Evolutionary conservation across 2,888 invertebrate species (phyloP), one percentile per base, ranked within the genome.

Genomic region (Stenodema calcarata): DNA sequence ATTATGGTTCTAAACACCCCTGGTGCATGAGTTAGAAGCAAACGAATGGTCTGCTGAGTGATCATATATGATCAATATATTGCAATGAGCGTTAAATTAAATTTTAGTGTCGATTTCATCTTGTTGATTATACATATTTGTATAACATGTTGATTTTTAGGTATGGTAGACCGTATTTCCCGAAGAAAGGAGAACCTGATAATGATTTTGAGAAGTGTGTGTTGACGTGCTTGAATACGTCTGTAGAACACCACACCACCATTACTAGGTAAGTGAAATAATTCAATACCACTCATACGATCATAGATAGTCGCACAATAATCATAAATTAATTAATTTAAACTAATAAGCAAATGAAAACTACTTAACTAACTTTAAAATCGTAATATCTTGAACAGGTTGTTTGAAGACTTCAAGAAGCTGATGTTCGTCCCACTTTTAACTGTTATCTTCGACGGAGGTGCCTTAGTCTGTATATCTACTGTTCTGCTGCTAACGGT

Each of bases 361-460:
- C 2, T 35, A 35, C 7, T 35, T 35, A 35, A 4, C 35, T 35
- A 4, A 2, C 35, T 35, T 35, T 35, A 35, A 2, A 7, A 35
- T 35, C 35, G 35, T 7, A 7, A 7, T 54, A 9, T 23, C 23
- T 9, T 62, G 12, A 11, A n/a, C 42, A 84, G 84, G 42, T 47
- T 84, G 16, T 84, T 84, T 44, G 70, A 18, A n/a, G 75, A 73
- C 2, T 84, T 73, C 84, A 84, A 75, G 50, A 42, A 44, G 1
- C 18, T 84, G 35, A 84, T 84, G 84, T 28, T 11, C 1, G n/a
- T 84, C 42, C 84, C 84, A 1, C 75, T 84, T 14, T 84, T 84
- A 28, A 84, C 84, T 1, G 84, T 84, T 7, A 73, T 84, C 28
- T 84, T 84, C 18, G 84, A 84, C 27, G 84, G 84, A 27, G 30